Evolutionary conservation across 2,113 vertebrate species (phyloP).

Genomic region (Austrofundulus limnaeus): DNA sequence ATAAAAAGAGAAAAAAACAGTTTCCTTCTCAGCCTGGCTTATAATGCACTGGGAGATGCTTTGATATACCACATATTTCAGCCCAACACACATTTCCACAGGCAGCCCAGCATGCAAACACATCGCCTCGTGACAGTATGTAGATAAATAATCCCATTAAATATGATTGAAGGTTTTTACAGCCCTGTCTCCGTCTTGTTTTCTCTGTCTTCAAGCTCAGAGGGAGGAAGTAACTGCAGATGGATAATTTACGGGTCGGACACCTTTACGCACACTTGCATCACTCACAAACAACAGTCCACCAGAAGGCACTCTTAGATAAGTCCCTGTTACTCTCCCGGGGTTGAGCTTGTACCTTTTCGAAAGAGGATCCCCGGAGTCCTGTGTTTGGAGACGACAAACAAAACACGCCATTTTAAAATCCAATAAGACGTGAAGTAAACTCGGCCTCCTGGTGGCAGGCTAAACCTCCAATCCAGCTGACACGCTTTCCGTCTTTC

Average conservation of each 20-base stretch:
- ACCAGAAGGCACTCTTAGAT: conserved; percentile 50
- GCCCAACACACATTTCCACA: conserved; percentile 48
- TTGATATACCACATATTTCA: conserved; percentile 49
- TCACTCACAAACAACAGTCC: conserved; percentile 22
- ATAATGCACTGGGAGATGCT: conserved; percentile 48
- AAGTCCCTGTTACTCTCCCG: conserved; percentile 52
- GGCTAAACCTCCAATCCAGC: conserved; percentile 38
- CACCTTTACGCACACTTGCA: conserved; percentile 35
- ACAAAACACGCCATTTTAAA: conserved; percentile 53
- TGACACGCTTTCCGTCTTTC: conserved; percentile 37
- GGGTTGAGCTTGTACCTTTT: conserved; percentile 49
- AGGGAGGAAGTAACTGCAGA: conserved; percentile 70
- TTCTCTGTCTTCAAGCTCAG: conserved; percentile 33
- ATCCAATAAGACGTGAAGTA: conserved; percentile 48
- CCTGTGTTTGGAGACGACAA: conserved; percentile 14
- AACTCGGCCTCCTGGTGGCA: conserved; percentile 37
- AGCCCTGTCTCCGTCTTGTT: conserved; percentile 29
- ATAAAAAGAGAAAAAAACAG: not conserved
- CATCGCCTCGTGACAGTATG: conserved; percentile 55
- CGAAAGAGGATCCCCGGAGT: conserved; percentile 38
- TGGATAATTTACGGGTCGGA: conserved; percentile 66
- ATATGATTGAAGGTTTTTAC: conserved; percentile 73
- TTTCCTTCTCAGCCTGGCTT: conserved; percentile 49
- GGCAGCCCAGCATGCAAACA: conserved; percentile 40
- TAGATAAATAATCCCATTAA: conserved; percentile 73